Conservation (phyloP, 2,113 vertebrate species). For the Elaphurus davidianus region DNA sequence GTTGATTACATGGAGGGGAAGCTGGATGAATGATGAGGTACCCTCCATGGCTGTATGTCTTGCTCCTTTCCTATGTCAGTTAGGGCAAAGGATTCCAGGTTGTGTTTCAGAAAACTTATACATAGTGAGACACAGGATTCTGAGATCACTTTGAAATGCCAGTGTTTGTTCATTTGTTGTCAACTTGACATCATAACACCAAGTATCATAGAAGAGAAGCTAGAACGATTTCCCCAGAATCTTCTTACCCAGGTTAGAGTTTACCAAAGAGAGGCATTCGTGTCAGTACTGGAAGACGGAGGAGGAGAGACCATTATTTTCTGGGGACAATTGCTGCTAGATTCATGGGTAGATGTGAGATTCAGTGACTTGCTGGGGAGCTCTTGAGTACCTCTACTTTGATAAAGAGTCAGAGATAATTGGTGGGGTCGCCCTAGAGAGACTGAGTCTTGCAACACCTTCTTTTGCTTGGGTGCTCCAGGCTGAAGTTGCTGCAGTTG, state of each 20-base stretch:
- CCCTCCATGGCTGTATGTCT: background rate
- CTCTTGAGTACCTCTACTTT: background rate
- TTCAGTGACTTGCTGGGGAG: background rate
- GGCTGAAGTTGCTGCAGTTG: background rate
- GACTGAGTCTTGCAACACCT: background rate
- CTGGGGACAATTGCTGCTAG: background rate
- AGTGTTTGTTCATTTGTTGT: background rate
- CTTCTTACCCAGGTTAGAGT: background rate
- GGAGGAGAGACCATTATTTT: background rate
- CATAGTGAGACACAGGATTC: background rate
- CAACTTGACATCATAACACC: background rate
- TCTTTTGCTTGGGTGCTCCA: background rate
- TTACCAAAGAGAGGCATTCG: background rate
- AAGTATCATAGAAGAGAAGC: background rate
- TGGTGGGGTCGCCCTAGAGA: background rate
- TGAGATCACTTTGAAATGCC: background rate
- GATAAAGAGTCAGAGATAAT: background rate
- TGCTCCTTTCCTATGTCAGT: background rate
- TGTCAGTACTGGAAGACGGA: background rate
- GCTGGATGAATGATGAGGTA: background rate
- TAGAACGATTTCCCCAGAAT: background rate
- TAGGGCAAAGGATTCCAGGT: background rate
- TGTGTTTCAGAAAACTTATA: background rate
- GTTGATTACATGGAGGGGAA: background rate
- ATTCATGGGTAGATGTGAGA: background rate